Conservation (phyloP, 2,888 invertebrate genomes). For the Gordius sp. region DNA sequence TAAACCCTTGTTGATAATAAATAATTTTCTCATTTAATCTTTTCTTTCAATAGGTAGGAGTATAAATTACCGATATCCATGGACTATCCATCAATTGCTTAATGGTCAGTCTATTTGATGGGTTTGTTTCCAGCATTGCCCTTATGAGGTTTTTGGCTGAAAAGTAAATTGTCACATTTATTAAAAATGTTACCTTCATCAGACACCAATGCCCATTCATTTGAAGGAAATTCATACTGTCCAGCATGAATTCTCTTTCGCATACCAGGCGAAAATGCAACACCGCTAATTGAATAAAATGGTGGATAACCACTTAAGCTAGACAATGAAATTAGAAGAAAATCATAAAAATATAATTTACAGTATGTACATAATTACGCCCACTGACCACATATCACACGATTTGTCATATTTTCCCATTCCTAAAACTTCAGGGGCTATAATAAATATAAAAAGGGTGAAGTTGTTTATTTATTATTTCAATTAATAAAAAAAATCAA, state of each 20-base stretch:
- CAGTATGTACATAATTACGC: conserved; percentile 95
- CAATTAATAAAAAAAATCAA: conserved; percentile 22
- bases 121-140: conserved; percentile 76
- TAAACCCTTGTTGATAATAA: neutral
- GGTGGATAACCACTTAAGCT: conserved; percentile 85
- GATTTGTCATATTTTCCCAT: conserved; percentile 93
- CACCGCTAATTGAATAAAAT: conserved; percentile 85
- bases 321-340: conserved; percentile 19
- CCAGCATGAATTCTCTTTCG: conserved; percentile 78
- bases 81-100: conserved; percentile 59
- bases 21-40: too few relatives aligned
- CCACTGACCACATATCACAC: conserved; percentile 94
- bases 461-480: conserved; percentile 11
- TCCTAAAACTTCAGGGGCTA: conserved; percentile 59
- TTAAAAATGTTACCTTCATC: conserved; percentile 38
- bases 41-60: conserved; percentile 17
- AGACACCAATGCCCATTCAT: conserved; percentile 80
- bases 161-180: conserved; percentile 19
- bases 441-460: conserved; percentile 22
- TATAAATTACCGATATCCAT: conserved; percentile 49
- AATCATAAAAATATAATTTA: conserved; percentile 32
- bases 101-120: conserved; percentile 59
- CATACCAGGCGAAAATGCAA: conserved; percentile 96
- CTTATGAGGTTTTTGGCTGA: conserved; percentile 65
- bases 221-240: conserved; percentile 82